Evolutionary conservation across 1,140 invertebrate species (phyloP), one percentile per base, ranked within the genome.

Genomic region (Sesamia nonagrioides): DNA sequence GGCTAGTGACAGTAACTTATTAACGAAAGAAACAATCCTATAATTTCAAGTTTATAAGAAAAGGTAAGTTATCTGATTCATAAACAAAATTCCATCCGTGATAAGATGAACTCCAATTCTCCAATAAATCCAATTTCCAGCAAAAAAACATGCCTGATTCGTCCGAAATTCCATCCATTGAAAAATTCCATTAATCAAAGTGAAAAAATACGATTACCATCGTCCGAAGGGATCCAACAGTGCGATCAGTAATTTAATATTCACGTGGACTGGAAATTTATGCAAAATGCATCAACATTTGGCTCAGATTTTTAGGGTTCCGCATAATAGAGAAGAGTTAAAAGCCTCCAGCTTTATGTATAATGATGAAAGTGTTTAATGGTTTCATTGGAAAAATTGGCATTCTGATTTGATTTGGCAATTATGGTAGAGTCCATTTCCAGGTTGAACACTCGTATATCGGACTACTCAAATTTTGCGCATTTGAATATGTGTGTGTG

Each of bases 231-330:
- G 68, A 52, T 18, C 45, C 68, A 17, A 17, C 21, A 48, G 48
- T 6, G 35, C 45, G 56, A 27, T 72, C 50, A 27, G 21, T 40
- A 50, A 17, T 54, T 63, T 56, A 63, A 63, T 35, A 18, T 45
- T 37, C 50, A 48, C 45, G 78, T 77, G 78, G 80, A 83, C 42
- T 84, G 84, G 76, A 84, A 87, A 87, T 87, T 82, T 85, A 87
- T 87, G 86, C 81, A 82, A 80, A 87, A 76, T 81, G 82, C 86
- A 85, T 84, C 84, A 85, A 82, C 82, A 85, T 86, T 87, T 82
- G 86, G 81, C 83, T 35, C n/a, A 66, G 66, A 69, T 72, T 72
- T 72, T 72, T 72, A 56, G 27, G 42, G 27, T 37, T 56, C 11
- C 42, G 21, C 7, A 33, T 33, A 11, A 9, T 17, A 48, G 42